Evolutionary conservation across 1,140 invertebrate species (phyloP), one percentile per base, ranked within the genome.

Genomic region (Epicauta chinensis): DNA sequence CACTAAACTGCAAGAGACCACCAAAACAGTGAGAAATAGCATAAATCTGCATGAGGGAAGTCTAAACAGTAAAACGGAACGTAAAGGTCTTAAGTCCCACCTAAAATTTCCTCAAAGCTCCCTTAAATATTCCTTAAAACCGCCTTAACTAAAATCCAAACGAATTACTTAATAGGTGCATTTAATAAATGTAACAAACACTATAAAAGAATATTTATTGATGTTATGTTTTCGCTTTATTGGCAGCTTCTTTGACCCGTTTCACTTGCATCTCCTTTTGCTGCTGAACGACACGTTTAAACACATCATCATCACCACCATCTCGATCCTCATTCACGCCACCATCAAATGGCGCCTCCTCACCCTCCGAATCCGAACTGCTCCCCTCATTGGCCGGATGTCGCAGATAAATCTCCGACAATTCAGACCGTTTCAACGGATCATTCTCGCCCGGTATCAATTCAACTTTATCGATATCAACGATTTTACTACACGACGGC

Each of bases 311-410:
- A 34, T 58, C 52, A 46, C 54, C 46, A 47, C 58, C 38, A 34
- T 41, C 44, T n/a, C n/a, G 55, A 34, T 51, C 54, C 51, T 38
- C 52, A 29, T 11, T 39, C 35, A 37, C 11, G 7, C 3, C 16
- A 64, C 62, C 48, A 39, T 56, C 41, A 47, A 51, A 62, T 16
- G 59, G 59, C 37, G 47, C 58, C 54, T 70, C 68, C 60, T 69
- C 67, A 0, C 82, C 84, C 60, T 87, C 84, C 13, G 85, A 84
- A 56, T 88, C 86, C 13, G 81, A 80, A 49, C 83, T 86, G 51
- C 82, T 86, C 56, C 7, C 23, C 23, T 86, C 84, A 63, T 84
- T 79, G 1, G 69, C 83, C 2, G 82, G 77, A 63, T 84, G 80
- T 60, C 81, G 81, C 30, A 87, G 63, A 64, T 83, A 86, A 53